Conservation (phyloP, 2,888 invertebrate genomes). For the Polymixis flavicincta region DNA sequence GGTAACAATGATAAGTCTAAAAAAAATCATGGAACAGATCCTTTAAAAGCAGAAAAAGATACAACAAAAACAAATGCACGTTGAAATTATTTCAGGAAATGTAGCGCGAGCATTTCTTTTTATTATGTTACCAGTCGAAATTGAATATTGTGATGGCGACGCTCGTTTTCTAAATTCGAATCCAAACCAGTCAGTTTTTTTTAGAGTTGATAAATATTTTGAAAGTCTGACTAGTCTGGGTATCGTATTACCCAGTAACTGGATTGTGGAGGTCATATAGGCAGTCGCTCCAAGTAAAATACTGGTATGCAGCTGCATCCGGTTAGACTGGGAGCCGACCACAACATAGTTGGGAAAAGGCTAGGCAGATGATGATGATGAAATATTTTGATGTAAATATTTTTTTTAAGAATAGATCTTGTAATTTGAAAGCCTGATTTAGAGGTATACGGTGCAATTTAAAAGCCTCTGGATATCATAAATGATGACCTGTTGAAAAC, state of each 20-base stretch:
- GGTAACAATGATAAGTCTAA: background rate
- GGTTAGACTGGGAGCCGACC: no score
- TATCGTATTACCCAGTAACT: no score
- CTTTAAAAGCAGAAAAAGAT: slow-evolving; percentile 1
- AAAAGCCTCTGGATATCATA: background rate
- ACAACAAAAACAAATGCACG: slow-evolving; percentile 25
- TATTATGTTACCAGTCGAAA: slow-evolving; percentile 19
- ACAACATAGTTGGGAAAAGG: no score
- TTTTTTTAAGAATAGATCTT: background rate
- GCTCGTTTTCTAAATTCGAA: slow-evolving; percentile 6
- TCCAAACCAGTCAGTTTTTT: background rate
- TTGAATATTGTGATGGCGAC: slow-evolving; percentile 17
- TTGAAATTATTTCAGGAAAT: slow-evolving; percentile 35
- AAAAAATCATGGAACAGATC: background rate
- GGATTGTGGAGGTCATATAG: no score
- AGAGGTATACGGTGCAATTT: background rate
- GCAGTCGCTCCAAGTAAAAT: no score
- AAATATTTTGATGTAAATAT: no score
- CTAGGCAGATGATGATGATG: no score
- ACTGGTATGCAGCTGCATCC: no score
- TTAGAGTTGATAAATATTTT: background rate
- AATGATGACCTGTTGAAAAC: no score
- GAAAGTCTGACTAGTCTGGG: no score
- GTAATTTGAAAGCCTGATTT: background rate
- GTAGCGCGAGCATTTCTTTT: slow-evolving; percentile 3